Evolutionary conservation across 2,888 invertebrate genomes (phyloP), one percentile per base, ranked within the genome.

Genomic region (Harpagoxenus sublaevis): DNA sequence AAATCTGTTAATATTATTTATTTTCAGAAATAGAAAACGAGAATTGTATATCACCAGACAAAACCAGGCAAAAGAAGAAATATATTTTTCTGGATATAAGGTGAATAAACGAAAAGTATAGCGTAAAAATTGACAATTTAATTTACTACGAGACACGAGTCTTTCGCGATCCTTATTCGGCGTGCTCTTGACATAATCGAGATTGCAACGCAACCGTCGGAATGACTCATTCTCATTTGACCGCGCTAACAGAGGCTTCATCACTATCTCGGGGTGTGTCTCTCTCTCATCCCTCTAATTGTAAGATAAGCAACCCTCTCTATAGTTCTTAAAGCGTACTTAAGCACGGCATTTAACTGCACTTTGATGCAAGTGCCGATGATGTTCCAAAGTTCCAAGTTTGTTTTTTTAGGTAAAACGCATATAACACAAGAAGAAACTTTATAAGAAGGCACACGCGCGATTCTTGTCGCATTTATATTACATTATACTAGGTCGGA

Each of bases 81-180:
- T 35, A 2, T 8, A 23, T 18, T 8, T 77, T 53, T 35, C n/a
- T 15, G 28, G 2, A 42, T 55, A 78, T 5, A 5, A 45, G 42
- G n/a, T 66, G 66, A 70, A 18, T 8, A 39, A 70, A 45, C n/a
- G 35, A 60, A 45, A 35, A 35, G 31, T 55, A 70, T 5, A 28
- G 4, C 18, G 39, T 28, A 28, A 63, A 15, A 45, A 10, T 35
- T 18, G 6, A 70, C 65, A 55, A 83, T 48, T 28, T 84, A 74
- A 85, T 89, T 87, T 79, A 51, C 51, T 68, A 79, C 63, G 70
- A 89, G 73, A 89, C 84, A 60, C 77, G 84, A 86, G 85, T 83
- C 70, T 78, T 35, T 78, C 73, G 65, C 83, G 79, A 86, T 89
- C 90, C 90, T 90, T 90, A 90, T 90, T 90, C 89, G 90, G 90